Conservation (phyloP, 1,140 invertebrate genomes). For the Trissolcus basalis region DNA sequence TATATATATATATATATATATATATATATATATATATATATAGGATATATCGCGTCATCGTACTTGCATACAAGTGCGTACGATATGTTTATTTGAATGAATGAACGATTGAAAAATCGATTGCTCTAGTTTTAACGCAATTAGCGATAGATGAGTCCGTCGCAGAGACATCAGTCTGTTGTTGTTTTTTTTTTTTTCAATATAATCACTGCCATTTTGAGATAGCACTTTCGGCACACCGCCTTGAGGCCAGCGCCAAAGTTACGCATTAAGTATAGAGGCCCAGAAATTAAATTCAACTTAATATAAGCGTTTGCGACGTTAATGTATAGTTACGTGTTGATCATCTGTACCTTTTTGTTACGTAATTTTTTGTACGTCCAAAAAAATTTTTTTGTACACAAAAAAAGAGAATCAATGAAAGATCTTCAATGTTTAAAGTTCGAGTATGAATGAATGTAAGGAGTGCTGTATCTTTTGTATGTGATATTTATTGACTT, state of each 20-base stretch:
- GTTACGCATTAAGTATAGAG: conserved; percentile 39
- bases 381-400: no score
- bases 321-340: no score
- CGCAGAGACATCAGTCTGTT: conserved; percentile 41
- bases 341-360: no score
- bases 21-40: no score
- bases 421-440: neutral
- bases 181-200: conserved; percentile 44
- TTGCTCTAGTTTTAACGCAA: conserved; percentile 53
- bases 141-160: conserved; percentile 34
- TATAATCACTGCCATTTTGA: conserved; percentile 43
- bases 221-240: conserved; percentile 8
- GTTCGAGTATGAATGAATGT: conserved; percentile 14
- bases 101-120: conserved; percentile 47
- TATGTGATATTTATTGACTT: conserved; percentile 12
- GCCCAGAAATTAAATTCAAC: neutral
- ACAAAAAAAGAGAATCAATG: no score
- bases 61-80: conserved; percentile 10
- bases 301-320: no score
- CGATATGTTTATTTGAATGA: conserved; percentile 49
- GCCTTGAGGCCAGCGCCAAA: conserved; percentile 14
- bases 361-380: no score
- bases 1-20: no score
- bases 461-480: conserved; percentile 4
- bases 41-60: conserved; percentile 31